These are phyloP conservation scores for Troglohyphantes excavatus DNA, from an alignment of 2,888 invertebrate species.

Conservation along the genomic window DNA sequence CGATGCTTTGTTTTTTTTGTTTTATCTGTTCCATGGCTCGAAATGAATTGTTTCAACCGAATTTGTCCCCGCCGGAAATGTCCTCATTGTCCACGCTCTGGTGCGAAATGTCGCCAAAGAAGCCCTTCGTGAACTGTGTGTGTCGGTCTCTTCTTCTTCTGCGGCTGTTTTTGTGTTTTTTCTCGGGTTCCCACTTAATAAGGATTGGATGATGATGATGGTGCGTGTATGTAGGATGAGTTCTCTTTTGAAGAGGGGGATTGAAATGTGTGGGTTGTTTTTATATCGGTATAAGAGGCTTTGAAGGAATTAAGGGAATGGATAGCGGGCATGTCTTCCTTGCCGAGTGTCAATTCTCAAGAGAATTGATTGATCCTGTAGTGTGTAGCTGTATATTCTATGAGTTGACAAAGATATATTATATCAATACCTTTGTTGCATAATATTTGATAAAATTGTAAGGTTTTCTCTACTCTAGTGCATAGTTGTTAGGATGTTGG, in stretches of 20 bases:
- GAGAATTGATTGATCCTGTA: not conserved
- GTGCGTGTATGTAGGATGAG: not conserved
- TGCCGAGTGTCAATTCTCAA: not conserved
- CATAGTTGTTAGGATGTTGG: no score
- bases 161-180: no score
- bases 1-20: not conserved
- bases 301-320: not conserved
- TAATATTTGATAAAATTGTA: no score
- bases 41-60: conserved; percentile 46
- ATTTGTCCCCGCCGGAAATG: conserved; percentile 72
- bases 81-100: conserved; percentile 73
- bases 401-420: no score
- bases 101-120: conserved; percentile 23
- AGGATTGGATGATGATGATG: not conserved
- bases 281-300: not conserved
- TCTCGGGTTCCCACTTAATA: not conserved
- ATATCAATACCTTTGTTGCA: no score
- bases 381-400: no score
- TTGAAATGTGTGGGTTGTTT: not conserved
- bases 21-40: conserved; percentile 12
- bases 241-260: not conserved
- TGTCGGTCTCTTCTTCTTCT: not conserved
- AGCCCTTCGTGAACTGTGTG: not conserved
- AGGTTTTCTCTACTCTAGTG: no score
- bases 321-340: not conserved